Base-by-base conservation (phyloP, 2,888 invertebrate species). In the Bellardia bayeri region DNA sequence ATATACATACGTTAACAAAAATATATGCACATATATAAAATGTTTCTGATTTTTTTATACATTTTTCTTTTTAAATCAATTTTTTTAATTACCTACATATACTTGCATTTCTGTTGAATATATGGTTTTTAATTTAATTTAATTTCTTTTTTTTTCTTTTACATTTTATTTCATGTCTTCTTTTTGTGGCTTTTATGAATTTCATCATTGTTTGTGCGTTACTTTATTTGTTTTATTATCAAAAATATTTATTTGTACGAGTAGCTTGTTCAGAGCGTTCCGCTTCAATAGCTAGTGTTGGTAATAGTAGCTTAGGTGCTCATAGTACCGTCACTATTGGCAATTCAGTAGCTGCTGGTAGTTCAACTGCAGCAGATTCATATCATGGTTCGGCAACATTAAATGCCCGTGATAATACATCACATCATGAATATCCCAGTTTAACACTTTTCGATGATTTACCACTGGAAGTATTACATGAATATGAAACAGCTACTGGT, bases 401-500 rank as follows among this genome's bases (percentile, higher is more conserved):
- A 79, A 89, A 88, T 78, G 89, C 90, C 83, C 93, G 93, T 89
- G 93, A 93, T 88, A 93, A 91, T 90, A 91, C 91, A 90, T 92
- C 92, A 82, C 92, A 92, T 82, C 92, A 94, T 92, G 94, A 92
- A 89, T 94, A 93, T 93, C 94, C 94, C 91, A 93, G 94, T 93
- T 90, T 94, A 89, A 92, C 92, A 80, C 92, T 93, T 85, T 94
- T 93, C 78, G 94, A 94, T 90, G 94, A 94, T 91, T 90, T 94
- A 89, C 93, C 93, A 80, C 92, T 92, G 91, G 94, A 94, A 89
- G 91, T 93, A 81, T 90, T 92, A 89, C 92, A 93, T 89, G 94
- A 94, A 85, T 93, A 93, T 89, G 94, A 94, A 87, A 91, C 92
- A 89, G 90, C 93, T 88, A 91, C 92, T 88, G 90, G 92, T 90